Evolutionary conservation across 2,113 vertebrate genomes (phyloP), one percentile per base, ranked within the genome.

Genomic region (Halichoeres trimaculatus): DNA sequence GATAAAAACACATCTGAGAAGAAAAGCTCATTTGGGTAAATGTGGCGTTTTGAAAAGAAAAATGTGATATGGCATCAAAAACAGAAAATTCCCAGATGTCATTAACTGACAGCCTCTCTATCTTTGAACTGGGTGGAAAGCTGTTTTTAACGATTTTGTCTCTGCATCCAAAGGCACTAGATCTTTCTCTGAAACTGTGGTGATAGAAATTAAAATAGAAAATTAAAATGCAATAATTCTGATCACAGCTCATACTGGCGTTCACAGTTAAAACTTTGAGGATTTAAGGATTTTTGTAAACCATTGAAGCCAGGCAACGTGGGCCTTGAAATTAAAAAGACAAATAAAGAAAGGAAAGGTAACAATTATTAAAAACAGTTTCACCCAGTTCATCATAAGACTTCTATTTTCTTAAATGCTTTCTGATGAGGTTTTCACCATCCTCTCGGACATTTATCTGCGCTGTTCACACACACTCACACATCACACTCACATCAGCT

Each of bases 81-180:
- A 70, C 3, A 19, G 50, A 57, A 74, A 72, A 84, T 34, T 69
- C 43, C 75, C 80, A 71, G 57, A 81, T 71, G 83, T 81, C 61
- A 71, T 84, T 61, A 74, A 75, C 57, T 90, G 92, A 89, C 90
- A 92, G 89, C 84, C 94, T 96, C 95, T 94, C 94, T 96, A 91
- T 95, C 94, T 96, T 89, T 95, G 94, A 93, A 96, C 93, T 76
- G 96, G 94, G 83, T 96, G 94, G 91, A 95, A 96, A 94, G 95
- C 94, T 93, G 95, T 95, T 94, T 95, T 95, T 92, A 96, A 92
- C 90, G 95, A 94, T 93, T 24, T 34, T 94, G 95, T 95, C 92
- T 96, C 95, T 95, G 95, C 93, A 94, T 97, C 95, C 96, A 99
- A 45, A 98, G 96, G 96, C 96, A 96, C 96, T 98, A 95, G 92